phyloP scores from a whole-genome alignment of 1,140 invertebrate genomes.

The Parapsyche elsis region DNA sequence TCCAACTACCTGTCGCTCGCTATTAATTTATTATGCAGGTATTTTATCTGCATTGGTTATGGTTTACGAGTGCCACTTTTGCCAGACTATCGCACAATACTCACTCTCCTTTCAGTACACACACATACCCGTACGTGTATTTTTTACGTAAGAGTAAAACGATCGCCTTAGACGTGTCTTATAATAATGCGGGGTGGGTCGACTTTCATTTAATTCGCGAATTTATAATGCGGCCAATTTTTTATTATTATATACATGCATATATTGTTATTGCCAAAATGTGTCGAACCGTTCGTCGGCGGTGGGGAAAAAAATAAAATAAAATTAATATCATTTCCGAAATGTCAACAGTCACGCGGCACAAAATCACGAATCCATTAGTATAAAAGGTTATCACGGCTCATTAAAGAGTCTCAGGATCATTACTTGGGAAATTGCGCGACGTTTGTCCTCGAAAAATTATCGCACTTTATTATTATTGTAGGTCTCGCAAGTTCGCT shows the following conservation, averaged over 20 bases:
- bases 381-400: conserved; percentile 12
- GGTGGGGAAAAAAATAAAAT: too few relatives aligned
- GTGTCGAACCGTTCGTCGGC: too few relatives aligned
- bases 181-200: too few relatives aligned
- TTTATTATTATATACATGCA: too few relatives aligned
- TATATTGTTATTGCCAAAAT: neutral
- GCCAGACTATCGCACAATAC: conserved; percentile 17
- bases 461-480: too few relatives aligned
- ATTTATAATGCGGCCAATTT: too few relatives aligned
- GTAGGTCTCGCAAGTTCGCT: too few relatives aligned
- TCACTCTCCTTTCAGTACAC: neutral
- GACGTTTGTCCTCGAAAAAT: too few relatives aligned
- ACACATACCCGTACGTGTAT: neutral
- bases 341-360: neutral
- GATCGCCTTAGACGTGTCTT: too few relatives aligned
- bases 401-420: conserved; percentile 4
- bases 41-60: conserved; percentile 30
- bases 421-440: neutral
- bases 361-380: conserved; percentile 22
- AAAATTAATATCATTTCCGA: neutral
- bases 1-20: conserved; percentile 33
- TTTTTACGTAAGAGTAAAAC: too few relatives aligned
- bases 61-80: conserved; percentile 35
- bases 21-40: conserved; percentile 35
- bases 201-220: too few relatives aligned